Evolutionary conservation across 1,140 invertebrate species (phyloP).

Genomic region (Pachypeltis micranthus): DNA sequence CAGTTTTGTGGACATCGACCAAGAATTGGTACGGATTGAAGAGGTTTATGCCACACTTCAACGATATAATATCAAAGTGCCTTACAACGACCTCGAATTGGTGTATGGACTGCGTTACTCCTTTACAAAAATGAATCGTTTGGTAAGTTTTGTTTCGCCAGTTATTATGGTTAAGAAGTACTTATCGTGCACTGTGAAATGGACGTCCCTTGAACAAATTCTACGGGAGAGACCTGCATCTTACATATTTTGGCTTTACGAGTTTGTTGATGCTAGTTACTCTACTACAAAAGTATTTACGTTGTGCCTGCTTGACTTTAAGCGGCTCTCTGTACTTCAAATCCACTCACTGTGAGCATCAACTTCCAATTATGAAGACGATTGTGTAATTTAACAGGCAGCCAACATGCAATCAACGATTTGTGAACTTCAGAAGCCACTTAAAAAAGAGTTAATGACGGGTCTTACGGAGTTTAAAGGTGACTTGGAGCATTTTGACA

Average conservation of each 20-base stretch:
- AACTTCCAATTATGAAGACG: no score
- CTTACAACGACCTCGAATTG: conserved; percentile 63
- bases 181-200: no score
- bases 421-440: conserved; percentile 60
- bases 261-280: background rate
- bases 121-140: conserved; percentile 61
- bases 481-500: conserved; percentile 56
- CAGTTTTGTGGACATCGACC: conserved; percentile 48
- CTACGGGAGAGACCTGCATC: no score
- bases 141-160: conserved; percentile 37
- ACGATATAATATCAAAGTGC: conserved; percentile 56
- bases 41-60: conserved; percentile 63
- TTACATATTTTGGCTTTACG: background rate
- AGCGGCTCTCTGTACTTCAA: no score
- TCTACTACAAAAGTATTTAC: no score
- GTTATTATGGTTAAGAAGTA: background rate
- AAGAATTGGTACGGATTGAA: conserved; percentile 59
- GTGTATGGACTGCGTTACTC: conserved; percentile 63
- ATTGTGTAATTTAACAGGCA: no score
- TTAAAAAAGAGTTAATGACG: conserved; percentile 54
- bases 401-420: conserved; percentile 58
- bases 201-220: background rate
- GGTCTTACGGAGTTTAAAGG: conserved; percentile 54
- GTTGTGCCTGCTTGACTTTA: no score
- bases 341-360: no score